These are phyloP conservation scores for Lycopodina hypogea DNA, from an alignment of 37 sponge, comb jelly and placozoan species.

Conservation along the genomic window DNA sequence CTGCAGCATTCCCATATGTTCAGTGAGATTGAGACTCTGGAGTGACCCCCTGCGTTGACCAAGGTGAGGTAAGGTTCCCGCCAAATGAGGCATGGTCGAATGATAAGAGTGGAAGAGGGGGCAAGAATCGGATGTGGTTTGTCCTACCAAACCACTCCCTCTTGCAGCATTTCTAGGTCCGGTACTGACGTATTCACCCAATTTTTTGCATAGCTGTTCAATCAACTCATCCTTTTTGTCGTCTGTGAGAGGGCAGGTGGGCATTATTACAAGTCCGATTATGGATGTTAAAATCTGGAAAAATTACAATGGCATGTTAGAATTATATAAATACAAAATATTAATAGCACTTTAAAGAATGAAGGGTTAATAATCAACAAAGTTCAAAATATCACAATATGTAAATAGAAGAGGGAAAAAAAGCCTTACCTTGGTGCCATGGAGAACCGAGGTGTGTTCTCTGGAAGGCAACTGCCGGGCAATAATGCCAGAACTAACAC, in stretches of 20 bases:
- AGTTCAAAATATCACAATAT: too few species aligned
- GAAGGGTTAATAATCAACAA: too few species aligned
- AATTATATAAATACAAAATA: too few species aligned
- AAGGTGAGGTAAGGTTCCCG: not conserved
- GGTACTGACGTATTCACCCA: not conserved
- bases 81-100: not conserved
- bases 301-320: too few species aligned
- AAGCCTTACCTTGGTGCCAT: too few species aligned
- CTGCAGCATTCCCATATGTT: not conserved
- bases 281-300: not conserved
- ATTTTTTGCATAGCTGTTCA: not conserved
- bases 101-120: not conserved
- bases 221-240: not conserved
- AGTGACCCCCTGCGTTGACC: not conserved
- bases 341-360: too few species aligned
- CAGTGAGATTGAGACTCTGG: not conserved
- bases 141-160: not conserved
- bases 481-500: too few species aligned
- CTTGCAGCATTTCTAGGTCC: too few species aligned
- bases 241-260: constrained; percentile 1
- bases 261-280: not conserved
- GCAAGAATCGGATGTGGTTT: not conserved
- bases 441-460: too few species aligned
- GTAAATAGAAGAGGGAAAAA: too few species aligned
- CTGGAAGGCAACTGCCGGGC: too few species aligned